These are phyloP conservation scores for Zaprionus bogoriensis DNA, from an alignment of 2,888 invertebrate genomes.

Conservation along the genomic window DNA sequence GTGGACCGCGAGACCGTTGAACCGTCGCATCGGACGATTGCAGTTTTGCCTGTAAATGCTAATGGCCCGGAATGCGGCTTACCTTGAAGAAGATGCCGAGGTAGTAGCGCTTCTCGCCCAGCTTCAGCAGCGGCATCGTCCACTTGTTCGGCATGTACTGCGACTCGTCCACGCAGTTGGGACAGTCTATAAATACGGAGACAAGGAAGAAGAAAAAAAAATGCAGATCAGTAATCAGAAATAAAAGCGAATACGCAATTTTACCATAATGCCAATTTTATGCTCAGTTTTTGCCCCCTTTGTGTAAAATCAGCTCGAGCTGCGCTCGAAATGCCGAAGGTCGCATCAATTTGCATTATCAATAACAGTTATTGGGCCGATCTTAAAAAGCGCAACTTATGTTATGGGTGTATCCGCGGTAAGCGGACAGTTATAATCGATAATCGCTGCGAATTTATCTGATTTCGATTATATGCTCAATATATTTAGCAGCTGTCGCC, in stretches of 20 bases:
- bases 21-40: constrained; percentile 38
- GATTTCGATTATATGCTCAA: no score
- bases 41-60: constrained; percentile 34
- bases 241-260: constrained; percentile 1
- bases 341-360: neutral
- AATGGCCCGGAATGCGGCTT: constrained; percentile 80
- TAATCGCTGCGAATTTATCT: neutral
- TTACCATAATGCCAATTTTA: neutral
- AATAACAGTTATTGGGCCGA: neutral
- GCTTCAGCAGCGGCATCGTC: constrained; percentile 94
- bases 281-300: neutral
- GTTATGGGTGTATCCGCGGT: neutral
- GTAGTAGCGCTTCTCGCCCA: constrained; percentile 94
- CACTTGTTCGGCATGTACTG: constrained; percentile 88
- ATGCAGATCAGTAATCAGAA: constrained; percentile 13
- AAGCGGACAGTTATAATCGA: constrained; percentile 1
- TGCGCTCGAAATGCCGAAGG: neutral
- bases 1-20: constrained; percentile 22
- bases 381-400: neutral
- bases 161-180: constrained; percentile 91
- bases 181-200: constrained; percentile 86
- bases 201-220: neutral
- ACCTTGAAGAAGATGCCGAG: constrained; percentile 97
- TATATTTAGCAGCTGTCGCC: no score
- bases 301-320: neutral